Percentiles rank a stretch among this genome's conserved stretches.
These are phyloP conservation scores for Caranx melampygus DNA, from an alignment of 2,113 vertebrate genomes.

Conservation along the genomic window DNA sequence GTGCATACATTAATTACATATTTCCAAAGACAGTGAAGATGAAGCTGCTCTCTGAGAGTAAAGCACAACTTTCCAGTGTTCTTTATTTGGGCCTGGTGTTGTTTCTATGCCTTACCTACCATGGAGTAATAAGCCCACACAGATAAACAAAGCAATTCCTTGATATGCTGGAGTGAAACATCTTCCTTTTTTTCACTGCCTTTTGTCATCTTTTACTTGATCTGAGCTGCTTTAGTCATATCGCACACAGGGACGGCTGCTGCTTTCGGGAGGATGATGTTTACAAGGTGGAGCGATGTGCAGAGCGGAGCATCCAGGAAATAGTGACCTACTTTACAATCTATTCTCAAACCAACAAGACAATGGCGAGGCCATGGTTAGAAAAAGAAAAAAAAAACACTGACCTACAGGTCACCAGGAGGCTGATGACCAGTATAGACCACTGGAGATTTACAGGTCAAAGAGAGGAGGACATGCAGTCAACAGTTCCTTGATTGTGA, in stretches of 20 bases:
- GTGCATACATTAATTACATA: conserved; percentile 72
- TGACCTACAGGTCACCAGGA: conserved; percentile 7
- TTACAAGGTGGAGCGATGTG: conserved; percentile 30
- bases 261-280: conserved; percentile 61
- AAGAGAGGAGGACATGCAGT: background rate
- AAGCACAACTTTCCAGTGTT: conserved; percentile 29
- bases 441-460: background rate
- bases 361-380: background rate
- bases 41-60: conserved; percentile 44
- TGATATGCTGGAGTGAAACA: conserved; percentile 59
- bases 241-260: conserved; percentile 34
- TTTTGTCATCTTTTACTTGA: conserved; percentile 73
- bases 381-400: background rate
- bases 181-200: conserved; percentile 50
- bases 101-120: conserved; percentile 42
- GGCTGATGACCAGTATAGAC: too few relatives aligned
- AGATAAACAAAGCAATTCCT: conserved; percentile 76
- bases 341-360: background rate
- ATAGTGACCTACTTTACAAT: conserved; percentile 62
- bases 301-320: conserved; percentile 51
- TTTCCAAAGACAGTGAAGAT: conserved; percentile 60
- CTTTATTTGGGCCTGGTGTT: conserved; percentile 48
- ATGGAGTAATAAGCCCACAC: conserved; percentile 70
- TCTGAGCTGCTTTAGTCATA: conserved; percentile 63
- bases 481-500: background rate